phyloP scores from a whole-genome alignment of 2,888 invertebrate genomes.

The Chirona hameri region DNA sequence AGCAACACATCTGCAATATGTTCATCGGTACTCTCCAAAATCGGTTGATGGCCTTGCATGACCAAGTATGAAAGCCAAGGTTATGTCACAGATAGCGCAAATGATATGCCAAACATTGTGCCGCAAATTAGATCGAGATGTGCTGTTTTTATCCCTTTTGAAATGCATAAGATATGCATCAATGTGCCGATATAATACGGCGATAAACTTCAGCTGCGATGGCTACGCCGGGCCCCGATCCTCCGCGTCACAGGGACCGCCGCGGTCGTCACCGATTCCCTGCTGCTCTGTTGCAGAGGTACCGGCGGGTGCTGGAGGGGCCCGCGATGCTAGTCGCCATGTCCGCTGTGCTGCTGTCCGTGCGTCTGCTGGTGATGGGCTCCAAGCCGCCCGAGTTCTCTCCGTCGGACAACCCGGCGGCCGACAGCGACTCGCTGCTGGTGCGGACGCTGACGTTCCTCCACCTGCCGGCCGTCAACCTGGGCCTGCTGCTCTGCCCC shows the following conservation, averaged over 20 bases:
- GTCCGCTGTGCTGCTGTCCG: background rate
- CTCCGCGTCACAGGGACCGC: background rate
- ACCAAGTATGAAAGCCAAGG: too few species aligned
- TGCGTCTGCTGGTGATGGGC: background rate
- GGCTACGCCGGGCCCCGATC: background rate
- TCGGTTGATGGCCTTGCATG: too few species aligned
- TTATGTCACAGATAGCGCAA: too few species aligned
- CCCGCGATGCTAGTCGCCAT: background rate
- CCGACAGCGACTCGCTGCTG: constrained; percentile 73
- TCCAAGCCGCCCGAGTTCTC: background rate
- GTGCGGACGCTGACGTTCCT: constrained; percentile 84
- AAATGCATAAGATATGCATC: too few species aligned
- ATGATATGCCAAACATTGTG: too few species aligned
- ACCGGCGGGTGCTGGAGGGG: background rate
- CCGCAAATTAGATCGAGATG: too few species aligned
- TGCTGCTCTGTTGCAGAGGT: background rate
- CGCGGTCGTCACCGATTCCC: background rate
- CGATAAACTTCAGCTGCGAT: too few species aligned
- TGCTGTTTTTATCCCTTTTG: too few species aligned
- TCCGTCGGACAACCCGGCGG: constrained; percentile 86
- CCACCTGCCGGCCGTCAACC: constrained; percentile 87
- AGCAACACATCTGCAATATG: too few species aligned
- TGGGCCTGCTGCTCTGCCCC: constrained; percentile 80
- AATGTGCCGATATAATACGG: too few species aligned
- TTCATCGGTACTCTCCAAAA: too few species aligned